Base-by-base conservation (phyloP, 2,113 vertebrate species). In the Antechinus stuartii region DNA sequence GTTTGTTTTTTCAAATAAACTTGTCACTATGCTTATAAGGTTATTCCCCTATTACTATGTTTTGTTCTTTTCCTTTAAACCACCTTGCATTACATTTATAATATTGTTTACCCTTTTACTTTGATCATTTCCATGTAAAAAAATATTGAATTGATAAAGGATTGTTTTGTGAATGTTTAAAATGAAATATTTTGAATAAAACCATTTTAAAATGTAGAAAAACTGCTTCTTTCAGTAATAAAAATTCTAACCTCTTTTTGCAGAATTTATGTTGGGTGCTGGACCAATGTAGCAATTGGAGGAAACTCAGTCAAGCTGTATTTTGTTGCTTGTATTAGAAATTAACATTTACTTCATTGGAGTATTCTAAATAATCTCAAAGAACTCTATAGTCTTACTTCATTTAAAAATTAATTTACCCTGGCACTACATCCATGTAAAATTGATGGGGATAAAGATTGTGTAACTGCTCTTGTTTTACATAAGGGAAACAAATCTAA, bases 91-190 rank as follows among this genome's bases (percentile, higher is more conserved):
- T 97, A 97, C 76, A 95, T 96, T 97, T 93, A 91, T 96, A 91
- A 96, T 97, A 35, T 68, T 68, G 95, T 97, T 93, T 97, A 95
- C 96, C 95, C 14, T 61, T 30, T 7, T 91, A 96, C 97, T 97
- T 90, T 91, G 90, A 89, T 96, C 97, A 95, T 98, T 98, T 95
- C 94, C 90, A 97, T 94, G 23, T 95, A 97, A 97, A 98, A 42
- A 95, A 94, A 22, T 96, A 93, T 90, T 95, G 76, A 54, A 55
- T 95, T 97, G 84, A 96, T 96, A 30, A 97, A 95, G 94, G 47
- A 97, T 47, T 97, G 90, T 91, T 98, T 98, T 97, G 96, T 95
- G 96, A 90, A 96, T 98, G 96, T 97, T 98, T 97, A 97, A 98
- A 98, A 97, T 90, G 90, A 95, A 95, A 14, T 94, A 93, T 95